Conservation (phyloP, 2,113 vertebrate genomes). For the Bungarus multicinctus region DNA sequence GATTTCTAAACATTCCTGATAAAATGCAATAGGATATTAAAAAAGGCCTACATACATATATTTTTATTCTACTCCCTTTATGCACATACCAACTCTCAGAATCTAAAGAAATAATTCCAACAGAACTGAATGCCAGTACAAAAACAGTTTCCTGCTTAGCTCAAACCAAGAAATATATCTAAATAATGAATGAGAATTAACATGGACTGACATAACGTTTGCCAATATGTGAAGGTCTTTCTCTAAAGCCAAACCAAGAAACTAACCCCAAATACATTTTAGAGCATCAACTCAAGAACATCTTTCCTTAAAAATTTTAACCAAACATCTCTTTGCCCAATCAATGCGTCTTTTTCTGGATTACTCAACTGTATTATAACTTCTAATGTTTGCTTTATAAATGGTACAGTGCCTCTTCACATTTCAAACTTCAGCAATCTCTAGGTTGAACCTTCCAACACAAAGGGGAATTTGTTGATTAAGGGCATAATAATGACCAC, state of each 20-base stretch:
- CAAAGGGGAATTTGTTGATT: background rate
- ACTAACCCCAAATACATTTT: background rate
- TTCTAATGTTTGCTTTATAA: background rate
- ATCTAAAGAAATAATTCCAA: background rate
- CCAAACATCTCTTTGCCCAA: background rate
- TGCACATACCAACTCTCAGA: background rate
- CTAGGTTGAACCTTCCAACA: background rate
- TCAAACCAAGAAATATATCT: background rate
- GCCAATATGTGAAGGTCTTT: background rate
- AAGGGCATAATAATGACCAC: background rate
- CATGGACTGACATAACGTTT: background rate
- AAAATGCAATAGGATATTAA: background rate
- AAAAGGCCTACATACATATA: background rate
- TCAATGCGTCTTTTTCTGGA: background rate
- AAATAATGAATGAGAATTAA: background rate
- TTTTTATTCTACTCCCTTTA: background rate
- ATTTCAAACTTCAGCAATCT: background rate
- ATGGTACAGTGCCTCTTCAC: background rate
- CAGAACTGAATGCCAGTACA: background rate
- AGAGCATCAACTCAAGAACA: background rate
- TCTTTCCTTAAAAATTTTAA: background rate
- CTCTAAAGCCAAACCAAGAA: background rate
- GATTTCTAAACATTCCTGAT: background rate
- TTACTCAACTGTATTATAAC: background rate
- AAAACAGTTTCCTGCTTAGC: background rate